Evolutionary conservation across 1,140 invertebrate genomes (phyloP).

Genomic region (Neomicropteryx cornuta): DNA sequence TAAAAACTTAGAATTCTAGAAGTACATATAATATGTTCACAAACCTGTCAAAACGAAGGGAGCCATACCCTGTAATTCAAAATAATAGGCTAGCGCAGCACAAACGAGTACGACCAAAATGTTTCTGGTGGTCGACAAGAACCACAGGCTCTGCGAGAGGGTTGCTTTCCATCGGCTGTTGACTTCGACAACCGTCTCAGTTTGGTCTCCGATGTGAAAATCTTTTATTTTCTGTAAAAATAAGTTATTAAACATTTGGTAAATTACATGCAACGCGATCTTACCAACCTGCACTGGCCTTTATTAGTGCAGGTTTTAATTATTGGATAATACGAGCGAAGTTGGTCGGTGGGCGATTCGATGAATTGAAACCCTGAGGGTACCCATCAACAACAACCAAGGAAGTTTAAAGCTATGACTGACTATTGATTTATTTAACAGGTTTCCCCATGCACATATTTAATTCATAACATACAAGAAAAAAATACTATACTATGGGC

Average conservation of each 20-base stretch:
- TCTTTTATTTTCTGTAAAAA: conserved; percentile 60
- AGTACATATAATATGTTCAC: conserved; percentile 4
- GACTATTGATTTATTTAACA: no score
- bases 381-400: no score
- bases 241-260: conserved; percentile 7
- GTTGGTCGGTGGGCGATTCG: no score
- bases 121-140: conserved; percentile 66
- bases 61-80: conserved; percentile 45
- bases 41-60: conserved; percentile 59
- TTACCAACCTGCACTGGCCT: neutral
- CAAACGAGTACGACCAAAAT: conserved; percentile 65
- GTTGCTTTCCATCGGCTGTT: conserved; percentile 30
- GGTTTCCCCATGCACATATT: no score
- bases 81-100: conserved; percentile 50
- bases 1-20: no score
- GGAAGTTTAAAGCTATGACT: no score
- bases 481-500: no score
- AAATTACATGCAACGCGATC: neutral
- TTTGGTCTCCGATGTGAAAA: conserved; percentile 39
- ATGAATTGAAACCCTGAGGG: no score
- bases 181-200: conserved; percentile 25
- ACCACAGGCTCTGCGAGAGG: conserved; percentile 49
- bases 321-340: no score
- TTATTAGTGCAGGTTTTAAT: conserved; percentile 1
- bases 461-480: no score